Conservation (phyloP, 2,888 invertebrate genomes). For the Hypena proboscidalis region DNA sequence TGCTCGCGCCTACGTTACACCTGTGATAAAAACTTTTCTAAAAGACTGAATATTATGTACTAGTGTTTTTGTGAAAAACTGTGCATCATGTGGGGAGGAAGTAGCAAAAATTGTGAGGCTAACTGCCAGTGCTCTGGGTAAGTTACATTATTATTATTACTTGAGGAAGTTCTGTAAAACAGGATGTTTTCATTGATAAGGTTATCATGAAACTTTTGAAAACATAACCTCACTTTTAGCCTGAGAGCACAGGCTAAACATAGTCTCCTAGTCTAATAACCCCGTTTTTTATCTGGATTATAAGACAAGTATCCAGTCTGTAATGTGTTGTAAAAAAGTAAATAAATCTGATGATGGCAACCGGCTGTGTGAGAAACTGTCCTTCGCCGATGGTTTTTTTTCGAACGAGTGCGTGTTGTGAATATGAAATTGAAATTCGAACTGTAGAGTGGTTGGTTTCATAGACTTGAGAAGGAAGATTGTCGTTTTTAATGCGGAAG, state of each 20-base stretch:
- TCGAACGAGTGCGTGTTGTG: neutral
- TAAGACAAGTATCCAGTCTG: slow-evolving; percentile 7
- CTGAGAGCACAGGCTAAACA: neutral
- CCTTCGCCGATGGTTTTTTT: neutral
- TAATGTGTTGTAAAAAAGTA: slow-evolving; percentile 17
- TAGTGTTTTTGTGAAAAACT: slow-evolving; percentile 54
- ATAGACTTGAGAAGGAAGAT: too few relatives aligned
- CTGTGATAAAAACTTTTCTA: slow-evolving; percentile 47
- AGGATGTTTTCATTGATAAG: neutral
- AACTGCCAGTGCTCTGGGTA: slow-evolving; percentile 80
- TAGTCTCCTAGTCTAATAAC: slow-evolving; percentile 7
- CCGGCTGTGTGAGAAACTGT: slow-evolving; percentile 8
- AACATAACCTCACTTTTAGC: slow-evolving; percentile 4
- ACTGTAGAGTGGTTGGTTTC: neutral
- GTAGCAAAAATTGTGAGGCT: slow-evolving; percentile 69
- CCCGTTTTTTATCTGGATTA: slow-evolving; percentile 8
- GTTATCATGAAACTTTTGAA: neutral
- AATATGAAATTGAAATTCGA: neutral
- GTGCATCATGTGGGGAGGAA: slow-evolving; percentile 73
- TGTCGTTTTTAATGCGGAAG: too few relatives aligned
- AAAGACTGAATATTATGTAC: slow-evolving; percentile 54
- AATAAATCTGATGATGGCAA: slow-evolving; percentile 18
- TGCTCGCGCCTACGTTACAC: neutral
- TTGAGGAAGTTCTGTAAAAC: neutral
- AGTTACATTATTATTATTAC: slow-evolving; percentile 41